Base-by-base conservation (phyloP, 2,113 vertebrate species). In the Thamnophis sirtalis region DNA sequence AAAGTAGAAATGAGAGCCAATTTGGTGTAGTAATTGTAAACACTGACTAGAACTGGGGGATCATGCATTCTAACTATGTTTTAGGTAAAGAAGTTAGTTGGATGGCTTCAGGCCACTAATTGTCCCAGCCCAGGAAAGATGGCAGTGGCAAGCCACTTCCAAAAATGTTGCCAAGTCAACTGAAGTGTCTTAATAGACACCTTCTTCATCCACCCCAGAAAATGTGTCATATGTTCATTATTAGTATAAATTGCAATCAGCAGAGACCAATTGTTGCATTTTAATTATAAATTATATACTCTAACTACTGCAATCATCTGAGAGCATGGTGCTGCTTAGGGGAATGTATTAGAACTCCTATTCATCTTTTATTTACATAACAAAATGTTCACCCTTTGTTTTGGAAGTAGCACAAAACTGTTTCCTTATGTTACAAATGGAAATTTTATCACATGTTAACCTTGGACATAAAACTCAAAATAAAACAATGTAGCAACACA, bases 361-460 rank as follows among this genome's bases (percentile, higher is more conserved):
- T 55, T 33, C 17, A 54, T 94, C 38, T 3, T 63, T 53, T 86
- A 13, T 86, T 86, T n/a, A 80, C 51, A 56, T 84, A n/a, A 48
- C 56, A 94, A 73, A 91, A 93, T 89, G 88, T 55, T 38, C 58
- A 93, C 48, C 85, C 28, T 94, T 73, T 96, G 92, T 95, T 96
- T 93, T 96, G 94, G 94, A 96, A 92, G 58, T 33, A 0, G 15
- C 91, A 96, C 94, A 95, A 94, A 91, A 95, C 90, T 55, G 38
- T 88, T 50, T 92, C 73, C 58, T n/a, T 87, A 28, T 88, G 24
- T 88, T 95, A 89, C 93, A 0, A 58, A 92, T 96, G 95, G 95
- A 94, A 96, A 91, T 91, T 89, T 95, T 95, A 90, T 96, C 93
- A 90, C 96, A 92, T 94, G 94, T 93, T 95, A 93, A 68, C 90